Conservation (phyloP, 1,140 invertebrate species). For the Halyomorpha halys region DNA sequence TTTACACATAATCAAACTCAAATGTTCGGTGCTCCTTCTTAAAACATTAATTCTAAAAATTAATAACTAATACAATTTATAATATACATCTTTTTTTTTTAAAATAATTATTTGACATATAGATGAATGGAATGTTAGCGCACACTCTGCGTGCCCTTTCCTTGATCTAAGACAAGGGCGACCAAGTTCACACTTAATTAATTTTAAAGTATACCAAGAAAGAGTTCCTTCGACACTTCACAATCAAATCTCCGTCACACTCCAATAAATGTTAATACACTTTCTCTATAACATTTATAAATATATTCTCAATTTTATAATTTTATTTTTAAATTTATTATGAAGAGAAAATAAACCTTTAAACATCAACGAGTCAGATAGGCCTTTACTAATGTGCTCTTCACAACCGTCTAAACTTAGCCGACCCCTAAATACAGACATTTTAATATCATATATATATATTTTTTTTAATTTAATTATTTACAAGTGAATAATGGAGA, state of each 20-base stretch:
- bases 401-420: slow-evolving; percentile 7
- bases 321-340: background rate
- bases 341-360: slow-evolving; percentile 7
- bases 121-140: background rate
- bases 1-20: background rate
- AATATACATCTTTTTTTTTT: background rate
- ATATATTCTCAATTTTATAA: background rate
- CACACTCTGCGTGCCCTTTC: background rate
- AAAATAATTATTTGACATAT: background rate
- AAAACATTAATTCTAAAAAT: background rate
- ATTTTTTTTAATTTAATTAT: background rate
- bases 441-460: slow-evolving; percentile 1
- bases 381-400: background rate
- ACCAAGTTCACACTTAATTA: too few relatives aligned
- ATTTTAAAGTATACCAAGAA: too few relatives aligned
- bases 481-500: background rate
- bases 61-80: background rate
- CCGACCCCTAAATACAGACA: background rate
- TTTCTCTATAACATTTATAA: too few relatives aligned
- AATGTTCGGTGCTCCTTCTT: background rate
- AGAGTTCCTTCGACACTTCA: too few relatives aligned
- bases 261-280: too few relatives aligned
- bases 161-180: too few relatives aligned
- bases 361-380: slow-evolving; percentile 1
- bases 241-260: too few relatives aligned